Base-by-base conservation (phyloP, 2,888 invertebrate genomes). In the Ornithoptera priamus region DNA sequence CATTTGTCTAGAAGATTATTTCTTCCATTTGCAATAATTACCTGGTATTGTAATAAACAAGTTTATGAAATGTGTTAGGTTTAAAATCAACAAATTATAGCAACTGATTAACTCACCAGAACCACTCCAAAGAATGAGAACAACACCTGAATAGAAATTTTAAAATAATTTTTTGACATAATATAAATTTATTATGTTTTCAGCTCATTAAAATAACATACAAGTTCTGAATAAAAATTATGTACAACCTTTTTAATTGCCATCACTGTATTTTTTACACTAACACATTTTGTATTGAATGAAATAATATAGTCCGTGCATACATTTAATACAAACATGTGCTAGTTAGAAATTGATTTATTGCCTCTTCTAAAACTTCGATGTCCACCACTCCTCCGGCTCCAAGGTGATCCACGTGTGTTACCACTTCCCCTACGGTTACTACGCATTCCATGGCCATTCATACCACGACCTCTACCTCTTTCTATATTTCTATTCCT, bases 221-320 rank as follows among this genome's bases (percentile, higher is more conserved):
- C 82, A 89, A 87, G 89, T 85, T 83, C 85, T 87, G 87, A 88
- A 83, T 80, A 82, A 82, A 86, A 87, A 87, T 83, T 90, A 90
- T 92, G 77, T 91, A 91, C 92, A 92, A 89, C 88, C 85, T 85
- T 83, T 83, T 81, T 79, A 80, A 83, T 83, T 78, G 79, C 78
- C 81, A 81, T 82, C 85, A 89, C 85, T 83, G 78, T 74, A 80
- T 84, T 82, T 81, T 85, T 85, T 85, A 85, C 89, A 89, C 89
- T 82, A 80, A 81, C 80, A 82, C 77, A 77, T 81, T 79, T 78
- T 83, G 72, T 76, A 74, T 78, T 80, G 72, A 76, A 84, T 81
- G 77, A 80, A 82, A 77, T 78, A 79, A 76, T 76, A 81, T 75
- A 81, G 84, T 86, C 83, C 81, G 78, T 81, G 77, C 79, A 80